phyloP scores from a whole-genome alignment of 2,888 invertebrate species.

The Diaphora mendica region DNA sequence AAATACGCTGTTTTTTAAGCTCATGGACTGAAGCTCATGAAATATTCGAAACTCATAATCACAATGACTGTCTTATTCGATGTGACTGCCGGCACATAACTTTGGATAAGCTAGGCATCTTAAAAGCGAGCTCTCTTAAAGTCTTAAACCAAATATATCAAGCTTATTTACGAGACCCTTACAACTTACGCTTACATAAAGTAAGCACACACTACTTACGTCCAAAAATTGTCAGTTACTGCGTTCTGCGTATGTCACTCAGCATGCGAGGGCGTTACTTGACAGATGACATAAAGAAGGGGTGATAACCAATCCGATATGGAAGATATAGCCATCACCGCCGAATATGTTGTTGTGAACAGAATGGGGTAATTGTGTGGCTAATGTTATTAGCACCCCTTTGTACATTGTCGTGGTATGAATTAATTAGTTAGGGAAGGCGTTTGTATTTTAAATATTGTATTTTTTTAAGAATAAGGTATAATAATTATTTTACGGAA shows the following conservation, averaged over 20 bases:
- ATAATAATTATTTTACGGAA: too few species aligned
- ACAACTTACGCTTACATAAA: background rate
- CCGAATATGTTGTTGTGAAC: conserved; percentile 13
- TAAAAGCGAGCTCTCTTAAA: background rate
- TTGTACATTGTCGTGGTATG: conserved; percentile 21
- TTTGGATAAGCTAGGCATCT: background rate
- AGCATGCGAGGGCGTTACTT: conserved; percentile 17
- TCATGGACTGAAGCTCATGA: too few species aligned
- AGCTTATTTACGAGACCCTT: background rate
- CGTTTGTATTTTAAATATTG: background rate
- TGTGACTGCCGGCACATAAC: background rate
- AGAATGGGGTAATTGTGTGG: conserved; percentile 46
- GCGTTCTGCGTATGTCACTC: background rate
- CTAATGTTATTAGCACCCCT: conserved; percentile 42
- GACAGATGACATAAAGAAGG: conserved; percentile 40
- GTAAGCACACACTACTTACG: background rate
- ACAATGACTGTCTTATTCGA: too few species aligned
- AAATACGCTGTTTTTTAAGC: background rate
- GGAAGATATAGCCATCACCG: conserved; percentile 29
- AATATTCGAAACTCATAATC: background rate
- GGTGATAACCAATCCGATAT: conserved; percentile 44
- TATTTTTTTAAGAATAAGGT: too few species aligned
- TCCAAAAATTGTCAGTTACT: conserved; percentile 14
- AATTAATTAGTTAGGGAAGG: conserved; percentile 22
- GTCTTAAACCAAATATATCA: too few species aligned